phyloP scores from a whole-genome alignment of 2,113 vertebrate genomes.

The Pyxicephalus adspersus region DNA sequence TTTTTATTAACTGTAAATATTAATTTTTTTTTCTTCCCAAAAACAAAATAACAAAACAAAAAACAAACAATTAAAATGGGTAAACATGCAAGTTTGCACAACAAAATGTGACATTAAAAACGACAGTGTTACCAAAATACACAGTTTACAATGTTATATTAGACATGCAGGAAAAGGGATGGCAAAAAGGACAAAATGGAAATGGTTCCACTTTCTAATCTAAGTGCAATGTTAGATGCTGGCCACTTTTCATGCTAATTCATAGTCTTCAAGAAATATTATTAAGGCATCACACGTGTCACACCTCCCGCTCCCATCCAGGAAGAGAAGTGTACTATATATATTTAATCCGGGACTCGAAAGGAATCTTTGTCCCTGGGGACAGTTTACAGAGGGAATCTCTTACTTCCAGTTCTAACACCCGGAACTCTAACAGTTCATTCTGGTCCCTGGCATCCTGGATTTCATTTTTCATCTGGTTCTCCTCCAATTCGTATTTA shows the following conservation, averaged over 20 bases:
- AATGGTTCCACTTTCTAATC: background rate
- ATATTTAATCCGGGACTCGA: constrained; percentile 83
- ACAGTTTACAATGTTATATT: constrained; percentile 62
- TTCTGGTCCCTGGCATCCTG: constrained; percentile 95
- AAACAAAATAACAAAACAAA: background rate
- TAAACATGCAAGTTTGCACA: constrained; percentile 65
- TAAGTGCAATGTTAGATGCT: constrained; percentile 70
- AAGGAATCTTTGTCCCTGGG: constrained; percentile 83
- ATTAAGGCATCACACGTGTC: constrained; percentile 76
- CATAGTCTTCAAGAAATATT: constrained; percentile 68
- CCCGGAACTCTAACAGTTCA: constrained; percentile 95
- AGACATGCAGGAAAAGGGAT: constrained; percentile 70
- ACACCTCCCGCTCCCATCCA: constrained; percentile 67
- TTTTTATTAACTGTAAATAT: constrained; percentile 42
- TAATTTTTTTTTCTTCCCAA: background rate
- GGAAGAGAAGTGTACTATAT: constrained; percentile 75
- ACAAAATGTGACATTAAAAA: constrained; percentile 52
- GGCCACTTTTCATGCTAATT: constrained; percentile 71
- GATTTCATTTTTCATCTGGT: constrained; percentile 86
- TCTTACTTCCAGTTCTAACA: constrained; percentile 99
- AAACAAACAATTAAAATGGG: constrained; percentile 25
- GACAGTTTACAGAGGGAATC: constrained; percentile 89
- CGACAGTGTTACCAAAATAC: constrained; percentile 59
- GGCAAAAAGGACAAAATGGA: constrained; percentile 77
- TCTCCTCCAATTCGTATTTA: constrained; percentile 81